These are phyloP conservation scores for Nyctibius bracteatus DNA, from an alignment of 2,113 vertebrate genomes.

Conservation along the genomic window DNA sequence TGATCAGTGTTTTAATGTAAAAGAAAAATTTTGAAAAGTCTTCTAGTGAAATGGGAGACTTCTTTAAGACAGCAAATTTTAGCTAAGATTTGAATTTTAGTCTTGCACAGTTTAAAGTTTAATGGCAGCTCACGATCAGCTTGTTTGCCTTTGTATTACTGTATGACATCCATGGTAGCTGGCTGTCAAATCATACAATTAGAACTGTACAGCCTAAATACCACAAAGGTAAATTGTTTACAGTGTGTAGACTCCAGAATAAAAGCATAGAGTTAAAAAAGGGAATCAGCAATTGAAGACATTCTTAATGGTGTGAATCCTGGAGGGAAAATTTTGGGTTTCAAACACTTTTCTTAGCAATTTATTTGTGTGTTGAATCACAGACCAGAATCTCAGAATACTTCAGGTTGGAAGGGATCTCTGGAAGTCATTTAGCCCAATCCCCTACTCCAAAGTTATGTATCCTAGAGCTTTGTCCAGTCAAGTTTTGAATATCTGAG, in stretches of 20 bases:
- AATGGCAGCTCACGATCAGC: neutral
- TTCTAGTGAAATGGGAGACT: neutral
- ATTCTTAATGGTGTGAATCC: neutral
- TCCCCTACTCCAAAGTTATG: neutral
- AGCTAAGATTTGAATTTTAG: neutral
- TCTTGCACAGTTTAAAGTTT: neutral
- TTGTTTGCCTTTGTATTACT: neutral
- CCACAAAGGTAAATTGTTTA: neutral
- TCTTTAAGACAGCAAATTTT: neutral
- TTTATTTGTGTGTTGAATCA: neutral
- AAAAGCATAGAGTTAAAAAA: neutral
- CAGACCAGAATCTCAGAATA: neutral
- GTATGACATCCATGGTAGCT: neutral
- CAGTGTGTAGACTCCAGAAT: neutral
- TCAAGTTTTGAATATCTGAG: neutral
- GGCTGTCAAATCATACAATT: neutral
- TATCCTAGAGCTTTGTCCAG: neutral
- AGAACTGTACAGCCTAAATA: neutral
- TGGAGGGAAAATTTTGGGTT: neutral
- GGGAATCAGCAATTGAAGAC: neutral
- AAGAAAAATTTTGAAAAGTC: neutral
- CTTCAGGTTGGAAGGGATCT: neutral
- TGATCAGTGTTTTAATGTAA: neutral
- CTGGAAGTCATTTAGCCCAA: neutral
- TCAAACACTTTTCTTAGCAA: neutral